These are phyloP conservation scores for Myotis lucifugus DNA, from an alignment of 2,113 vertebrate genomes.

Conservation along the genomic window DNA sequence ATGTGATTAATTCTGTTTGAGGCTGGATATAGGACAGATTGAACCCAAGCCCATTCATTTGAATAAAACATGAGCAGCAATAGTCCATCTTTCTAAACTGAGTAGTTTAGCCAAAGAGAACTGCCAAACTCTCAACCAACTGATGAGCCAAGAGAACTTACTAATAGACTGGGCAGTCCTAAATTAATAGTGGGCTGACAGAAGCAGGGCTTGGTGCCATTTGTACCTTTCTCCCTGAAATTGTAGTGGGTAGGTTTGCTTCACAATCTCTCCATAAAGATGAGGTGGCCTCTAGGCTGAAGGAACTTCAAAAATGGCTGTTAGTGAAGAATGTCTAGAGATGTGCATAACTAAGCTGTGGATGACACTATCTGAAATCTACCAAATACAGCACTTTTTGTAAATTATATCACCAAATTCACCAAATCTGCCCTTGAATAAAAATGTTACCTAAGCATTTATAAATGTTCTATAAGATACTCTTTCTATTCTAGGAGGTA, in stretches of 20 bases:
- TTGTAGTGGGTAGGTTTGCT: not conserved
- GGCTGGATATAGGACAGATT: not conserved
- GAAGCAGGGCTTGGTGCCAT: not conserved
- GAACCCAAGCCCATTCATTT: constrained; percentile 43
- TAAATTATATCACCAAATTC: not conserved
- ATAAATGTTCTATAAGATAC: not conserved
- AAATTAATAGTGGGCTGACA: constrained; percentile 46
- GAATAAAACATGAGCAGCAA: constrained; percentile 71
- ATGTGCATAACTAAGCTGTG: not conserved
- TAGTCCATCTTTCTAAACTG: constrained; percentile 65
- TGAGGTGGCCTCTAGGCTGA: not conserved
- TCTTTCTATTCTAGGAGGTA: not conserved
- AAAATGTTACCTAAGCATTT: not conserved
- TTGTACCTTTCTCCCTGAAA: constrained; percentile 13
- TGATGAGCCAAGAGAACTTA: constrained; percentile 50
- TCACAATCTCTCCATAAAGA: not conserved
- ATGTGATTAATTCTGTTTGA: constrained; percentile 58
- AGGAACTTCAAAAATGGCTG: not conserved
- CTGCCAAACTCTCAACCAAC: constrained; percentile 54
- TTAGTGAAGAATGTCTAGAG: not conserved
- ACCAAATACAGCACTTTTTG: not conserved
- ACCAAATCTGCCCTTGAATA: not conserved
- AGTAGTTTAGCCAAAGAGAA: constrained; percentile 65
- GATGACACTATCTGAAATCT: not conserved
- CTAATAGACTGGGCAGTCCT: not conserved